Percentiles rank a stretch among this genome's conserved stretches.
These are phyloP conservation scores for Drosophila maculinotata DNA, from an alignment of 2,888 invertebrate genomes.

Conservation along the genomic window DNA sequence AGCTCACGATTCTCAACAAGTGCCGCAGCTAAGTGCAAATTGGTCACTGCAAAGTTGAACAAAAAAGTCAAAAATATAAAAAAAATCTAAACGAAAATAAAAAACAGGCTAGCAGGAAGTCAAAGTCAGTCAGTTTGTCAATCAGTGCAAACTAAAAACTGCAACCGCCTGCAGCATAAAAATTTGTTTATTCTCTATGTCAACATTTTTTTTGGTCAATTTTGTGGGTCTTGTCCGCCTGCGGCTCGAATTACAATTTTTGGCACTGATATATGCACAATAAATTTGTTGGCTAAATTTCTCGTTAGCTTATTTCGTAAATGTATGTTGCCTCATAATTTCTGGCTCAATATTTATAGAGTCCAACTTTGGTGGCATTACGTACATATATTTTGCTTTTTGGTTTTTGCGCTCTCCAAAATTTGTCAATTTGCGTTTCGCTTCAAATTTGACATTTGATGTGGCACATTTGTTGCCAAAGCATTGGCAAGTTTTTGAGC, in stretches of 20 bases:
- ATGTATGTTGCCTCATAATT: conserved; percentile 26
- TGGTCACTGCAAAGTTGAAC: conserved; percentile 57
- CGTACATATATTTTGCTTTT: conserved; percentile 16
- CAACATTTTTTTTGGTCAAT: neutral
- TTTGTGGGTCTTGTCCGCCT: conserved; percentile 2
- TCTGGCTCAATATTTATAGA: conserved; percentile 29
- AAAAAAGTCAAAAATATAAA: neutral
- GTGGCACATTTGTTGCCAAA: conserved; percentile 50
- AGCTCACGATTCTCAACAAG: conserved; percentile 74
- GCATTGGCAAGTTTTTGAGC: conserved; percentile 16
- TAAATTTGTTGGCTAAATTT: conserved; percentile 39
- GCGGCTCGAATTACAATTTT: conserved; percentile 45
- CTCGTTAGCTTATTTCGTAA: conserved; percentile 25
- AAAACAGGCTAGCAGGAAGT: conserved; percentile 37
- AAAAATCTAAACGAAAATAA: conserved; percentile 1
- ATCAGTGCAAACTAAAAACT: conserved; percentile 32
- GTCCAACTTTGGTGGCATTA: conserved; percentile 8
- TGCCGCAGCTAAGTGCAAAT: conserved; percentile 66
- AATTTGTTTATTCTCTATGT: conserved; percentile 20
- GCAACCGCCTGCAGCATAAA: conserved; percentile 14
- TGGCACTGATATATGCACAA: conserved; percentile 37
- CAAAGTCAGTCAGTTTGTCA: conserved; percentile 42
- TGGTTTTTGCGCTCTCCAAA: conserved; percentile 22
- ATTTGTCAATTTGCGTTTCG: conserved; percentile 53
- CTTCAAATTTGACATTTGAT: conserved; percentile 67